Conservation (phyloP, 1,140 invertebrate species). For the Atta cephalotes region DNA sequence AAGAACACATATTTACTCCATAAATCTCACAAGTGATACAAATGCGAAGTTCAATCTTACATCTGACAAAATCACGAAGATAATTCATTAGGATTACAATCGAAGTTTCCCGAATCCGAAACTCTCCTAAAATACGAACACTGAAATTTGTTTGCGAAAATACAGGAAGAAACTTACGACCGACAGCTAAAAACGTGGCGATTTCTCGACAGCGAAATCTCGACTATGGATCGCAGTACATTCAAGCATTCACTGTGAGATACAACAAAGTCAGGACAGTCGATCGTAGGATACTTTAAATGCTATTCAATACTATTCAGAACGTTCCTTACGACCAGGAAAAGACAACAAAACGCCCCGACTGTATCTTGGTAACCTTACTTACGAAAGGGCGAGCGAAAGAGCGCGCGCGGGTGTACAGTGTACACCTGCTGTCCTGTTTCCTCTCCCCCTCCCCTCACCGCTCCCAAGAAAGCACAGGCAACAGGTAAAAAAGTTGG, state of each 20-base stretch:
- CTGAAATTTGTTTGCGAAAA: not conserved
- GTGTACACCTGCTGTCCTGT: conserved; percentile 57
- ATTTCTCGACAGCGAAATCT: not conserved
- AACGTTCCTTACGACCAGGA: not conserved
- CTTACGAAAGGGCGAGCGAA: conserved; percentile 36
- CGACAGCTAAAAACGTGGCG: too few relatives aligned
- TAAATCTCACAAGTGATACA: not conserved
- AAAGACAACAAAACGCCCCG: not conserved
- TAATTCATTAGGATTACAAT: not conserved
- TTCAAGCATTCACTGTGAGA: not conserved
- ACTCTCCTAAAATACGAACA: not conserved
- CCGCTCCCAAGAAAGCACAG: conserved; percentile 63
- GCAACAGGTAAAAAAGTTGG: conserved; percentile 67
- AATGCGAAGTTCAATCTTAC: not conserved
- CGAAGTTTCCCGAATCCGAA: not conserved
- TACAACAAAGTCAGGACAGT: not conserved
- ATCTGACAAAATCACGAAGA: not conserved
- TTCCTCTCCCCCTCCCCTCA: conserved; percentile 13
- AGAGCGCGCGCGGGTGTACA: conserved; percentile 33
- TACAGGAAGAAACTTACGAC: not conserved
- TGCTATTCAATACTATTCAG: not conserved
- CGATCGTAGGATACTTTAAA: not conserved
- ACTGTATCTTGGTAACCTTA: conserved; percentile 70
- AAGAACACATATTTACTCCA: not conserved
- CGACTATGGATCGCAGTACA: not conserved